Percentiles rank a stretch among this genome's conserved stretches.
Conservation (phyloP, 1,140 invertebrate genomes). For the Lasioglossum baleicum region DNA sequence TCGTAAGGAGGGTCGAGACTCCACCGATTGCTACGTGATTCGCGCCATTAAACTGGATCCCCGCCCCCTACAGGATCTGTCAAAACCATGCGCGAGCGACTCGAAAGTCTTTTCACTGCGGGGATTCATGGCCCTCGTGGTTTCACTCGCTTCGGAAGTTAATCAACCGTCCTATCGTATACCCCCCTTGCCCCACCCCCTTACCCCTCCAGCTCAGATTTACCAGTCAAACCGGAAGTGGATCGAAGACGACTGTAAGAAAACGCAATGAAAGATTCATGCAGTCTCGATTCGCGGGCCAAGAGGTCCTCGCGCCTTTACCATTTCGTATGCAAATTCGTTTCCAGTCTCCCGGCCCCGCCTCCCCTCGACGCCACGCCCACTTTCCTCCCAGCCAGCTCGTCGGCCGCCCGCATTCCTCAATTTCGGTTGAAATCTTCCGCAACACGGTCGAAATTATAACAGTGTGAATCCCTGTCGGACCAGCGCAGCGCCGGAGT, state of each 20-base stretch:
- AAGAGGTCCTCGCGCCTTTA: not conserved
- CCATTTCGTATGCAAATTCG: conserved; percentile 3
- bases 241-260: not conserved
- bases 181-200: not conserved
- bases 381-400: not conserved
- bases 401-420: too few species aligned
- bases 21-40: not conserved
- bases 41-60: not conserved
- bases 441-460: too few species aligned
- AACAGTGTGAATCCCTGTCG: too few species aligned
- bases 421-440: too few species aligned
- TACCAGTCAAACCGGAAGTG: not conserved
- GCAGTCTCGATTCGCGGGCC: not conserved
- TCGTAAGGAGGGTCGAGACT: not conserved
- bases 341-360: not conserved
- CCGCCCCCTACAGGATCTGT: not conserved
- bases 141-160: not conserved
- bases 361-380: not conserved
- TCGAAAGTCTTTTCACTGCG: not conserved
- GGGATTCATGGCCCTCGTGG: not conserved
- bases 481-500: too few species aligned
- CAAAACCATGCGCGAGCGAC: not conserved
- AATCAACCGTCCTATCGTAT: conserved; percentile 9
- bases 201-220: too few species aligned
- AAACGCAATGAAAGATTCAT: conserved; percentile 13